Evolutionary conservation across 2,113 vertebrate species (phyloP).

Genomic region (Lepus timidus): DNA sequence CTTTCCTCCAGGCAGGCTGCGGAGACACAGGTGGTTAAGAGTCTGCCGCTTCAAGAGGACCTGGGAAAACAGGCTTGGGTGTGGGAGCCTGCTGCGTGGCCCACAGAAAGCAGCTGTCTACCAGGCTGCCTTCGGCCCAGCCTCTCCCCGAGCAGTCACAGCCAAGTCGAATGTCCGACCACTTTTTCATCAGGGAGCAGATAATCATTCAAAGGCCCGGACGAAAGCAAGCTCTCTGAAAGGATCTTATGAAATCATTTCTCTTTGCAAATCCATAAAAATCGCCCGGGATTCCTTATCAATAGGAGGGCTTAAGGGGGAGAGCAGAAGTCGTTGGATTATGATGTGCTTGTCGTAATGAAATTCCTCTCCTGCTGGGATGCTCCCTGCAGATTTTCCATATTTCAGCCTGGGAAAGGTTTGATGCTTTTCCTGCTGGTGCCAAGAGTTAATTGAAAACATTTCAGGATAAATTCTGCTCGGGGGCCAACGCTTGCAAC

Average conservation of each 20-base stretch:
- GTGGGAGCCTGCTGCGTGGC: slow-evolving; percentile 45
- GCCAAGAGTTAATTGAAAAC: slow-evolving; percentile 96
- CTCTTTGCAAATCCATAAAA: slow-evolving; percentile 91
- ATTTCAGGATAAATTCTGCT: slow-evolving; percentile 92
- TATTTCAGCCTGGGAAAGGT: slow-evolving; percentile 94
- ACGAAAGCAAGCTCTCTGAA: slow-evolving; percentile 87
- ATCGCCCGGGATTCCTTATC: slow-evolving; percentile 87
- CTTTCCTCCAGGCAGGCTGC: background rate
- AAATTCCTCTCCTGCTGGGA: slow-evolving; percentile 93
- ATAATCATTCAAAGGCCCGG: slow-evolving; percentile 86
- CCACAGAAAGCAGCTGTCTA: slow-evolving; percentile 68
- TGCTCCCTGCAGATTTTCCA: slow-evolving; percentile 93
- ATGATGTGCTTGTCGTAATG: slow-evolving; percentile 94
- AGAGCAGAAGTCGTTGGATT: slow-evolving; percentile 91
- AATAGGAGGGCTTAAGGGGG: slow-evolving; percentile 88
- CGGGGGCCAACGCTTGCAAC: slow-evolving; percentile 87
- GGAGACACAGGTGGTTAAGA: slow-evolving; percentile 55
- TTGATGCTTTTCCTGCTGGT: slow-evolving; percentile 91
- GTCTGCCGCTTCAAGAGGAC: slow-evolving; percentile 61
- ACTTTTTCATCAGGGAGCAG: slow-evolving; percentile 90
- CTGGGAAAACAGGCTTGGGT: slow-evolving; percentile 63
- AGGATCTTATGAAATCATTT: slow-evolving; percentile 90
- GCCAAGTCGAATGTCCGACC: slow-evolving; percentile 90
- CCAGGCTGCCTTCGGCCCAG: slow-evolving; percentile 83
- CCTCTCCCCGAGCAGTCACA: slow-evolving; percentile 86